Base-by-base conservation (phyloP, 53 echinoderm and acorn worm genomes). In the Actinopyga echinites region DNA sequence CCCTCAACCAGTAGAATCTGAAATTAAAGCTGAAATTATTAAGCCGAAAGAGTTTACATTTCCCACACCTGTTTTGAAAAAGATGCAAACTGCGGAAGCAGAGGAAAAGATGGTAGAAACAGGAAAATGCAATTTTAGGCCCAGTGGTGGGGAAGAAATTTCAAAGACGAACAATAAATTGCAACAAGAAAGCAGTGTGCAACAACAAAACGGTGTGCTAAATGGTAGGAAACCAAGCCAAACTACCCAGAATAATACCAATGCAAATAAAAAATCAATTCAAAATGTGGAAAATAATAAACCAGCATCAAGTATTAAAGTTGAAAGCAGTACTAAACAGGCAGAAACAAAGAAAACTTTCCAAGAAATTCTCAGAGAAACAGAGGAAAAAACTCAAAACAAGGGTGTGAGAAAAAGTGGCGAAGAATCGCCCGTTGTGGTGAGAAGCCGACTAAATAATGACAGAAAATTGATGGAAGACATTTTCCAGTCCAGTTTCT, bases 391-490 rank as follows among this genome's bases (percentile, higher is more conserved):
- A 49, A 49, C 17, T 1, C 49, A 49, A 49, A 49, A 17, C 49
- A 49, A 49, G 17, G 49, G 49, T 13, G 17, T 49, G 49, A 49
- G 49, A 17, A 49, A 49, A 49, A 17, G 2, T 49, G 49, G 49
- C 17, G 49, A 49, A 17, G 49, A 49, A 17, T 49, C 49, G 17
- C 55, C 31, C 0, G 17, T 28, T 1, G 3, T 7, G 23, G 29
- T 31, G 2, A 77, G 30, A 55, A 29, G 30, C 21, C 53, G 56
- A 33, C 65, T 78, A 15, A 79, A 79, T 53, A 79, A 64, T 4
- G 86, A 86, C 53, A 33, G 86, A 45, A 86, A 79, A 31, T 24
- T 86, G 54, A 86, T 86, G 86, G 86, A 86, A 64, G 86, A 86
- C 54, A 64, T 86, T 26, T 86, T 86, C 30, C 75, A 74, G 57